Evolutionary conservation across 1,140 invertebrate species (phyloP).

Genomic region (Drosophila parabipectinata): DNA sequence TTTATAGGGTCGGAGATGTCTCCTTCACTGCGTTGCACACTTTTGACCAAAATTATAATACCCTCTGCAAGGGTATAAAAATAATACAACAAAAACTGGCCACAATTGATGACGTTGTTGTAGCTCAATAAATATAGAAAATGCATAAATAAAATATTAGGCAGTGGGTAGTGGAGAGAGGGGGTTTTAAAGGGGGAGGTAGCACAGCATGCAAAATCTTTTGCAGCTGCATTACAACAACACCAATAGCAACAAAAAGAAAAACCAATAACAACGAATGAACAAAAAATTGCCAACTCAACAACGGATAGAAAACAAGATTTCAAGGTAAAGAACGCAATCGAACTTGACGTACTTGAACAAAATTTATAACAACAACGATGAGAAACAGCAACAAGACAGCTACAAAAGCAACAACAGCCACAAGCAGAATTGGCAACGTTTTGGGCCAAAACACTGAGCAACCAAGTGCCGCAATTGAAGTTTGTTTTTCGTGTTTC

Average conservation of each 20-base stretch:
- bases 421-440: slow-evolving; percentile 55
- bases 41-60: too few species aligned
- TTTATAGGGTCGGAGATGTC: too few species aligned
- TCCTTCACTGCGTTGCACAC: too few species aligned
- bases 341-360: slow-evolving; percentile 82
- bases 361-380: slow-evolving; percentile 71
- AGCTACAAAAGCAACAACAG: slow-evolving; percentile 12
- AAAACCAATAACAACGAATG: slow-evolving; percentile 25
- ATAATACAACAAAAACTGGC: slow-evolving; percentile 52
- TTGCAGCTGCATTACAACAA: slow-evolving; percentile 64
- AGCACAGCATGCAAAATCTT: slow-evolving; percentile 67
- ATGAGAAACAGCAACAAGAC: slow-evolving; percentile 29
- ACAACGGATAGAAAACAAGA: slow-evolving; percentile 82
- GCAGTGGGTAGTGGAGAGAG: slow-evolving; percentile 23
- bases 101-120: slow-evolving; percentile 67
- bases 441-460: slow-evolving; percentile 64
- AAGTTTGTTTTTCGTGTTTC: slow-evolving; percentile 28
- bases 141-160: slow-evolving; percentile 78
- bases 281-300: slow-evolving; percentile 59
- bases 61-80: too few species aligned
- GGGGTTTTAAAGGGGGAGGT: slow-evolving; percentile 1
- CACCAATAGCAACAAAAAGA: slow-evolving; percentile 19
- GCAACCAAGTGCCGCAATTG: slow-evolving; percentile 59
- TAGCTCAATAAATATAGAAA: slow-evolving; percentile 71
- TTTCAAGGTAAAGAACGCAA: slow-evolving; percentile 82